Evolutionary conservation across 1,140 invertebrate genomes (phyloP), one percentile per base, ranked within the genome.

Genomic region (Drosophila lowei): DNA sequence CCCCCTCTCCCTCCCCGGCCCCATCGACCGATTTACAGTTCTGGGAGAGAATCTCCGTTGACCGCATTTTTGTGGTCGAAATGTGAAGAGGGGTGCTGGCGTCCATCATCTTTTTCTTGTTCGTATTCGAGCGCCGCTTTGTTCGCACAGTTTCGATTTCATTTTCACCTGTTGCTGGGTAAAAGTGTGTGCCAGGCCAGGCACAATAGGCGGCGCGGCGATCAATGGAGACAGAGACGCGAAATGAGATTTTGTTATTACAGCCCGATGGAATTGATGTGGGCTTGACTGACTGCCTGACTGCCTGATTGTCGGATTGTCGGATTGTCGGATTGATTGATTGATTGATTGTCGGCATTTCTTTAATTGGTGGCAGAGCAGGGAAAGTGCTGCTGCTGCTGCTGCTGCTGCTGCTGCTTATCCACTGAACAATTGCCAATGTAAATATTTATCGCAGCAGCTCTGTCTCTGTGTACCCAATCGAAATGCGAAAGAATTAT

Each of bases 11-110:
- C 9, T 7, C 21, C 41, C 15, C 13, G 38, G 44, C 18, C 15
- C 56, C 30, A 4, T 11, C 28, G 15, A 55, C 54, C 74, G 71
- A 81, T 86, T 84, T 84, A 84, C 80, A 80, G 80, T 80, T 84
- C 80, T 77, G 68, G 65, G 55, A 56, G 64, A 66, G 78, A 83
- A 67, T 81, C 83, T 68, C 63, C 63, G 25, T 25, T 86, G 81
- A 86, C 81, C 81, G 81, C 81, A 86, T 86, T 86, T 86, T 61
- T 88, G 61, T 78, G 81, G 58, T 77, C 75, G 58, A 85, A 74
- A 84, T 54, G 65, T 23, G 61, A 43, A 16, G 15, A 16, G 41
- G 43, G 21, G 41, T 8, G 43, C 0, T 1, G 18, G 44, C 46
- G 15, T 47, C 7, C 44, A 47, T 16, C 44, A 47, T 47, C 18